A percentile compares a stretch with the other conserved stretches of the same genome.
phyloP scores from a whole-genome alignment of 2,888 invertebrate genomes.

The Aporophyla lueneburgensis region DNA sequence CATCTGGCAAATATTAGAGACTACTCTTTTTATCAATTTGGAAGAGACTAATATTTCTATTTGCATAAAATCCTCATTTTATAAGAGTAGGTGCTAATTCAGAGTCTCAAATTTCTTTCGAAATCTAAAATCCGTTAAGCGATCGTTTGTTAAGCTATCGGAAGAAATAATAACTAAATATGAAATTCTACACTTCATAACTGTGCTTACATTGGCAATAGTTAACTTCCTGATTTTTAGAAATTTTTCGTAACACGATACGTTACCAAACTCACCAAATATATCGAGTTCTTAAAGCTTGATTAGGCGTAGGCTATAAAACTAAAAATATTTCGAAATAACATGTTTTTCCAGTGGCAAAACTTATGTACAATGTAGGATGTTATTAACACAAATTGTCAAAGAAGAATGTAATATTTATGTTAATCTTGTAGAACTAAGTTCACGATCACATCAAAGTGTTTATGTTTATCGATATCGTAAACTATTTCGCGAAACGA shows the following conservation, averaged over 20 bases:
- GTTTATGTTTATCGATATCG: conserved; percentile 29
- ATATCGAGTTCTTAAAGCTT: not conserved
- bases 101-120: not conserved
- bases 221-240: conserved; percentile 9
- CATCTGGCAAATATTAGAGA: not conserved
- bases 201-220: not conserved
- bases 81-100: conserved; percentile 4
- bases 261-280: conserved; percentile 4
- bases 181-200: conserved; percentile 13
- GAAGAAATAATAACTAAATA: conserved; percentile 21
- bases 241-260: conserved; percentile 1
- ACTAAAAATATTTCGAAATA: conserved; percentile 5
- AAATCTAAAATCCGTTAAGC: conserved; percentile 18
- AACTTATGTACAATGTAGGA: conserved; percentile 13
- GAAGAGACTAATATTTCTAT: not conserved
- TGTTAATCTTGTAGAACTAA: conserved; percentile 17
- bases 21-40: not conserved
- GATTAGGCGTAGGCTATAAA: not conserved
- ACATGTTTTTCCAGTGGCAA: not conserved
- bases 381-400: conserved; percentile 14
- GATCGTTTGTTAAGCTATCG: conserved; percentile 22
- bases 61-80: conserved; percentile 14
- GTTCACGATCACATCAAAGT: conserved; percentile 4
- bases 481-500: conserved; percentile 20
- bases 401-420: conserved; percentile 14